phyloP scores from a whole-genome alignment of 30 jellyfish, hydroid and myxozoan species.

The Hydra vulgaris region DNA sequence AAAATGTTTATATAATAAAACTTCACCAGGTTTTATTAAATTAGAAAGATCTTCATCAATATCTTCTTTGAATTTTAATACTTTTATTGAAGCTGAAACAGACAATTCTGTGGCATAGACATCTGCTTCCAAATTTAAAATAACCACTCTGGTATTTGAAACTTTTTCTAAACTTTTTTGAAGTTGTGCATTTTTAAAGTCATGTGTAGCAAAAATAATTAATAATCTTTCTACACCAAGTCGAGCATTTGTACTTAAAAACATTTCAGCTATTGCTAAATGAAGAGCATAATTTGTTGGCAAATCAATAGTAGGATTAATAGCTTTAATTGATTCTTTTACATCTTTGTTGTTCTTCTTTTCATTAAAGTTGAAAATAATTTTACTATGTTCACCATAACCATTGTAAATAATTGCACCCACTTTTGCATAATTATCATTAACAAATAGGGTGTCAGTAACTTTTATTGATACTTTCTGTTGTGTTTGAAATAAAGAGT shows the following conservation, averaged over 20 bases:
- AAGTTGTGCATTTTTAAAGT: neutral
- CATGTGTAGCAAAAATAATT: conserved; percentile 9
- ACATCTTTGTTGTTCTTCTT: neutral
- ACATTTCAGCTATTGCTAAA: conserved; percentile 24
- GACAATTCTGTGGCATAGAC: neutral
- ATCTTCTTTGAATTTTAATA: neutral
- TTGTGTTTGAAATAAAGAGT: neutral
- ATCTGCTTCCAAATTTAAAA: neutral
- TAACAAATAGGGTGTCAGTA: neutral
- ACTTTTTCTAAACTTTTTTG: neutral
- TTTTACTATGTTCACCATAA: conserved; percentile 1
- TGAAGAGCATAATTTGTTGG: conserved; percentile 30
- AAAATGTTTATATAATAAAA: too few species aligned
- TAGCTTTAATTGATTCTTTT: neutral
- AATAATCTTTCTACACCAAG: conserved; percentile 30
- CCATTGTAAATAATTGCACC: conserved; percentile 16
- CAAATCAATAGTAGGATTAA: conserved; percentile 14
- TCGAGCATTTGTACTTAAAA: conserved; percentile 33
- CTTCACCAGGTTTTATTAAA: neutral
- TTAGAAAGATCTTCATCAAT: neutral
- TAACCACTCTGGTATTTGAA: neutral
- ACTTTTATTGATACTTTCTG: conserved; percentile 10
- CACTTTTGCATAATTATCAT: conserved; percentile 15
- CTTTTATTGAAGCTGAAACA: neutral
- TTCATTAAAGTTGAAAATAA: conserved; percentile 14